Evolutionary conservation across 2,888 invertebrate species (phyloP), one percentile per base, ranked within the genome.

Genomic region (Amaurobius ferox): DNA sequence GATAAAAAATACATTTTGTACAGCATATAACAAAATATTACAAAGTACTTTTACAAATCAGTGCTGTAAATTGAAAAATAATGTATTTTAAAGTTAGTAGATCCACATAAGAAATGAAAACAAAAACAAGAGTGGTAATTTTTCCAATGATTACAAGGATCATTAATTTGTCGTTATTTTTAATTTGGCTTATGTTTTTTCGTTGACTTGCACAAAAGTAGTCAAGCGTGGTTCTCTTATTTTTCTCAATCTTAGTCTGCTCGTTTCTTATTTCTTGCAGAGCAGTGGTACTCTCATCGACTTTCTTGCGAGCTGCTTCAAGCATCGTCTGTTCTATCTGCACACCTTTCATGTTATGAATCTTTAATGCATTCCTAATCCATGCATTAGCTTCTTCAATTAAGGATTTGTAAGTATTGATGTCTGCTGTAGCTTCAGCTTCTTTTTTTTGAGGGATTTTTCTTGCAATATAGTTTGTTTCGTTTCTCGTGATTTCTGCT

Each of bases 401-500:
- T 23, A 28, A 62, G 23, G 62, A 62, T 28, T 62, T 62, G 23
- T 62, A 62, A 62, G 62, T 23, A 19, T 62, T 62, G 23, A 62
- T 23, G 16, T 28, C 62, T 62, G 16, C 62, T 23, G 16, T 62
- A 1, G 7, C 1, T 23, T 62, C 7, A 19, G 62, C 28, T 62
- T 62, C 28, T 62, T 62, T 23, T 62, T 62, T 1, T 62, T 13
- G 11, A 28, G 23, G n/a, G 23, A 26, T 62, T 62, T 62, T 6
- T 62, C 28, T 23, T 19, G 1, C 62, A 19, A 19, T 62, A 62
- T 62, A 19, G 28, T 2, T 62, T 26, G n/a, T 62, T 62, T 62
- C n/a, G n/a, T n/a, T n/a, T n/a, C n/a, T n/a, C n/a, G n/a, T n/a
- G n/a, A n/a, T n/a, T n/a, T n/a, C n/a, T 2, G 62, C 28, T 62